These are phyloP conservation scores for Protaetia brevitarsis DNA, from an alignment of 1,140 invertebrate species.

Conservation along the genomic window DNA sequence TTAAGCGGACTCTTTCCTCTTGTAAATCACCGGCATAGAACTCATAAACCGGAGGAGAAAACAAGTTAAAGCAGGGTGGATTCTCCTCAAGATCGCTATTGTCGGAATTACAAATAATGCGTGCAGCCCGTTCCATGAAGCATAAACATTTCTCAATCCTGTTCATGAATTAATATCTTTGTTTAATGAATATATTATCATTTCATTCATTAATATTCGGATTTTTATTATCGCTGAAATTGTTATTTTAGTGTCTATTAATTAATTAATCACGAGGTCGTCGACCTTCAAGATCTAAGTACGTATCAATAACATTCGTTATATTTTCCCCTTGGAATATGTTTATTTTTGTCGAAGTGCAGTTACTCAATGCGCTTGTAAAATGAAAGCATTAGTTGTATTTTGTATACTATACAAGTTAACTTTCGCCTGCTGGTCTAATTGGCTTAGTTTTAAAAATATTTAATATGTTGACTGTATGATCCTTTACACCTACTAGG, in stretches of 20 bases:
- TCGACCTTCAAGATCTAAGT: neutral
- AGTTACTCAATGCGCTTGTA: too few relatives aligned
- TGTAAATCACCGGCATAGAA: too few relatives aligned
- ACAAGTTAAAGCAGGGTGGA: neutral
- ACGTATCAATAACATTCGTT: neutral
- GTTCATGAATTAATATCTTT: constrained; percentile 6
- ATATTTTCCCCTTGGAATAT: neutral
- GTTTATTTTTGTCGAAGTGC: too few relatives aligned
- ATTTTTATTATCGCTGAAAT: constrained; percentile 13
- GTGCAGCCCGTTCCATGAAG: neutral
- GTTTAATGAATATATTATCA: constrained; percentile 17
- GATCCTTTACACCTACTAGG: too few relatives aligned
- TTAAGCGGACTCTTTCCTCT: too few relatives aligned
- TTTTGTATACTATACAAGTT: neutral
- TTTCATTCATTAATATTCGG: constrained; percentile 1
- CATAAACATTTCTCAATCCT: constrained; percentile 12
- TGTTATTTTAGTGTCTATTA: constrained; percentile 16
- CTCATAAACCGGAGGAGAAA: too few relatives aligned
- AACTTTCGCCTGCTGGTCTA: too few relatives aligned
- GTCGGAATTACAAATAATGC: too few relatives aligned
- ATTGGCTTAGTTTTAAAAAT: too few relatives aligned
- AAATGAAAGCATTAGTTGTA: neutral
- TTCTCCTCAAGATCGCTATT: neutral
- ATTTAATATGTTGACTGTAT: too few relatives aligned
- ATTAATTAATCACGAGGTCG: constrained; percentile 1